phyloP scores from a whole-genome alignment of 2,888 invertebrate genomes.

The Patella caerulea region DNA sequence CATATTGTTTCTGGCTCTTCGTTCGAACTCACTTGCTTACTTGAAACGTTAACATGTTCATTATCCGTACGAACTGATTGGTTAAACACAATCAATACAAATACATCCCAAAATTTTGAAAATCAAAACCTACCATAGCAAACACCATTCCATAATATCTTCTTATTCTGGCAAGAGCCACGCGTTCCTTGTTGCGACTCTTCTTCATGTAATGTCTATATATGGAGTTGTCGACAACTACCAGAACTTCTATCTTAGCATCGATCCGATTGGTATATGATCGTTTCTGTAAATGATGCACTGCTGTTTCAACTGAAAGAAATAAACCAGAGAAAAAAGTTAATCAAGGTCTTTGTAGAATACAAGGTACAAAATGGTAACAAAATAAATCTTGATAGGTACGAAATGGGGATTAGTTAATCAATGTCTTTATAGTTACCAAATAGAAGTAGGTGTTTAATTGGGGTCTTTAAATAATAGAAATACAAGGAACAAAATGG shows the following conservation, averaged over 20 bases:
- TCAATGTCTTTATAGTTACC: too few relatives aligned
- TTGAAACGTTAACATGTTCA: too few relatives aligned
- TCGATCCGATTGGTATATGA: constrained; percentile 17
- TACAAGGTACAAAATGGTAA: too few relatives aligned
- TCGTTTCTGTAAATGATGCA: constrained; percentile 1
- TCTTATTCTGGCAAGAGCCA: constrained; percentile 43
- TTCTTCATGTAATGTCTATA: constrained; percentile 44
- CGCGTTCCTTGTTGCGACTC: constrained; percentile 35
- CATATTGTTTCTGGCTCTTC: too few relatives aligned
- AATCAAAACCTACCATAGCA: constrained; percentile 47
- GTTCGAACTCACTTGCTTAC: too few relatives aligned
- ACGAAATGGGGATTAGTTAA: too few relatives aligned
- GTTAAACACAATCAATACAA: not conserved
- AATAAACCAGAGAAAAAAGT: not conserved
- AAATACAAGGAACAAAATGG: too few relatives aligned
- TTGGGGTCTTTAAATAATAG: too few relatives aligned
- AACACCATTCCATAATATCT: constrained; percentile 54
- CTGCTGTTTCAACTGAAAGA: constrained; percentile 1
- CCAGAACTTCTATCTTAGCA: constrained; percentile 47
- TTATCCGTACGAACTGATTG: too few relatives aligned
- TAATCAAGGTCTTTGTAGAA: too few relatives aligned
- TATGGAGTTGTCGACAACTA: constrained; percentile 55
- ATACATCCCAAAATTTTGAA: not conserved
- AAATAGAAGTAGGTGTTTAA: too few relatives aligned
- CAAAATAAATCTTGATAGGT: too few relatives aligned